Base-by-base conservation (phyloP, 1,140 invertebrate genomes). In the Acyrthosiphon pisum region DNA sequence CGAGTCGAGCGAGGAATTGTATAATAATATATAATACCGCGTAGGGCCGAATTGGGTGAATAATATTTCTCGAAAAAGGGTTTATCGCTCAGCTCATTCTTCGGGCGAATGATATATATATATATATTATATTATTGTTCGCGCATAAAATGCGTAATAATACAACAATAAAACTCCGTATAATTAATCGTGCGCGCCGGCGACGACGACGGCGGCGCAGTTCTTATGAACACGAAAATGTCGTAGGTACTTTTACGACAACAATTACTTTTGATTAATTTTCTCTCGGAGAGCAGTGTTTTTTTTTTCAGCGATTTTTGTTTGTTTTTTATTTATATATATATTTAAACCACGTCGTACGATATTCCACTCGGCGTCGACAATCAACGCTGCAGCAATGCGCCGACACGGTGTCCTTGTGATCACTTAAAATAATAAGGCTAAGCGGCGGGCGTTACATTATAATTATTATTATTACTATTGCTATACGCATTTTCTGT, bases 231-330 rank as follows among this genome's bases (percentile, higher is more conserved):
- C 60, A 68, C 60, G 60, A 76, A 76, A n/a, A 76, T n/a, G 60
- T 76, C 60, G 60, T n/a, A n/a, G 60, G 60, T 76, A 76, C 60
- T 76, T 76, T n/a, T 68, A 68, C 26, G 30, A 68, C 60, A 76
- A 76, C 60, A 76, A 76, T 76, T 76, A 76, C 60, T 76, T 76
- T n/a, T 76, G 60, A 76, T 76, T 76, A 76, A 76, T 76, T 76
- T 76, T 35, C 60, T 20, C n/a, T 76, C 30, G 30, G 11, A n/a
- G 60, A n/a, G 14, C 4, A n/a, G 20, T 7, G 6, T 53, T 53
- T 53, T n/a, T 53, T n/a, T n/a, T 35, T 76, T 76, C 26, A 23
- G n/a, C 60, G 60, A 76, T 76, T 76, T 68, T 18, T 20, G 30
- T 76, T 76, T 76, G 60, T 76, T 76, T 76, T 53, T n/a, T 18